Base-by-base conservation (phyloP, 2,797 vertebrate species). In the Lophius americanus region DNA sequence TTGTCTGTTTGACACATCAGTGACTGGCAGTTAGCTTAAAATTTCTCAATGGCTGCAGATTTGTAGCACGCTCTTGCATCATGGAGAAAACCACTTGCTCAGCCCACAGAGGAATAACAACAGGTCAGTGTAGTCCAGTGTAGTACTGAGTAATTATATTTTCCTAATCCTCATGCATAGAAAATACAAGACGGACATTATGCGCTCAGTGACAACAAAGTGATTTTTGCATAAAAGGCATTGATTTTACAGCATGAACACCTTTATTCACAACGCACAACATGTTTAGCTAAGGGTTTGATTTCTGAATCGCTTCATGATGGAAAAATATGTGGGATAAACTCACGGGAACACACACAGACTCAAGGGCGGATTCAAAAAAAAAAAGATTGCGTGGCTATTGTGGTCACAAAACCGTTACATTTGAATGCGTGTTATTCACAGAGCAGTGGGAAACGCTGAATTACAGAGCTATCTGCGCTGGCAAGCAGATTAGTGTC, bases 1-100 rank as follows among this genome's bases (percentile, higher is more conserved):
- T 81, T 86, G 78, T 85, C 79, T 64, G 51, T 78, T 85, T 90
- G 76, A 85, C 82, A 86, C 74, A 83, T 83, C 75, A 84, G 84
- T 78, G 66, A 66, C 68, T 75, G 69, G 41, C 75, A 73, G 73
- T 73, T 54, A 60, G 66, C 51, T 69, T 78, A 79, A 79, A 82
- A 67, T 74, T 78, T 81, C 68, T 83, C 32, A 38, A 83, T 68
- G 42, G 64, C 61, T 77, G 73, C 55, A 76, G 55, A 83, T 67
- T 79, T 76, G 49, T 14, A 41, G 69, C 55, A 57, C 44, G 35
- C 49, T 73, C 52, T 33, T 56, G 68, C 43, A 78, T 72, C 72
- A 83, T 78, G 70, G 79, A 64, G 51, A 55, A 77, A 63, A 86
- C 52, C 49, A 76, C 81, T 79, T 73, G 55, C 64, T 77, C 64